These are phyloP conservation scores for Ardeotis arabs DNA, from an alignment of 2,113 vertebrate species.

Conservation along the genomic window DNA sequence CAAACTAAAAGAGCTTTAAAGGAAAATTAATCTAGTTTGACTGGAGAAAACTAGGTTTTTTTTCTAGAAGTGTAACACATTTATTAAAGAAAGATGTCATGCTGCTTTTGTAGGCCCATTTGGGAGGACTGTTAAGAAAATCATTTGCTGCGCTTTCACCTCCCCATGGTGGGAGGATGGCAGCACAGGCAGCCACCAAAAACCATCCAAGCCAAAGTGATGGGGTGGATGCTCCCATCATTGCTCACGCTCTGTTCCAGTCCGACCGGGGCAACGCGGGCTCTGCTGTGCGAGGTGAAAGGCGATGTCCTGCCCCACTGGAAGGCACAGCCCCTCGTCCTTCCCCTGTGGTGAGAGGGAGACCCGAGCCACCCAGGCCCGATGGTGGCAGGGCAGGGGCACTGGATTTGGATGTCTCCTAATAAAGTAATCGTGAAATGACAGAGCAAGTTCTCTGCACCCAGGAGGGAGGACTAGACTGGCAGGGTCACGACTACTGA, in stretches of 20 bases:
- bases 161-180: not conserved
- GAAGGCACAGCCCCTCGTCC: not conserved
- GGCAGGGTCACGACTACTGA: not conserved
- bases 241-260: accelerated
- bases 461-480: not conserved
- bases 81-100: slow-evolving; percentile 4
- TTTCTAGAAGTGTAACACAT: slow-evolving; percentile 31
- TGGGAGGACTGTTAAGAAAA: not conserved
- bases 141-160: not conserved
- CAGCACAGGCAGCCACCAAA: not conserved
- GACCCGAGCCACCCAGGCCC: not conserved
- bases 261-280: not conserved
- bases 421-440: not conserved
- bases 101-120: not conserved
- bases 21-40: slow-evolving; percentile 59
- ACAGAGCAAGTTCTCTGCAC: not conserved
- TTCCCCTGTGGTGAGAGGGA: accelerated
- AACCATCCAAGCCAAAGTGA: not conserved
- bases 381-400: accelerated
- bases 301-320: not conserved
- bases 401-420: not conserved
- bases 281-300: not conserved
- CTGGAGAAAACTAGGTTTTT: slow-evolving; percentile 11
- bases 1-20: slow-evolving; percentile 51
- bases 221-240: not conserved